A percentile compares a stretch with the other conserved stretches of the same genome.
phyloP scores from a whole-genome alignment of 2,888 invertebrate species.

The Synergus umbraculus region DNA sequence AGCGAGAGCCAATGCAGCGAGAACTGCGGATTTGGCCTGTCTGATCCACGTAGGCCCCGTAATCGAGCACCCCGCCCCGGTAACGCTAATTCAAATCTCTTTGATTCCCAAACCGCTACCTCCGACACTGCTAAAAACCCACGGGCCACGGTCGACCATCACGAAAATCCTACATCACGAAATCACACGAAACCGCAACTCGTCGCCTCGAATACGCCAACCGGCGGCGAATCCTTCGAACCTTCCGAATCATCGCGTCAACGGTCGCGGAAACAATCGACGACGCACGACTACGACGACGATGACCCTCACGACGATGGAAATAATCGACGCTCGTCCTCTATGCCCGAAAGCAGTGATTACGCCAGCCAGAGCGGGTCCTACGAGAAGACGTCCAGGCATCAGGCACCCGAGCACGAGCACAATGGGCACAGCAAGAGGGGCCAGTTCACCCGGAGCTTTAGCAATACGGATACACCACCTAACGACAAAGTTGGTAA shows the following conservation, averaged over 20 bases:
- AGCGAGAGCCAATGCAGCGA: slow-evolving; percentile 77
- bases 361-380: slow-evolving; percentile 74
- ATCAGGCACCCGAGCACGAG: slow-evolving; percentile 67
- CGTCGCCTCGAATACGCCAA: slow-evolving; percentile 57
- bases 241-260: slow-evolving; percentile 58
- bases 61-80: slow-evolving; percentile 77
- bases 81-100: slow-evolving; percentile 78
- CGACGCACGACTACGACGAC: slow-evolving; percentile 59
- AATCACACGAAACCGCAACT: slow-evolving; percentile 61
- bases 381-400: slow-evolving; percentile 73
- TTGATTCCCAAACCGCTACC: slow-evolving; percentile 78
- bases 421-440: slow-evolving; percentile 79
- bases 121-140: slow-evolving; percentile 77
- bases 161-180: slow-evolving; percentile 65
- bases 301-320: slow-evolving; percentile 61
- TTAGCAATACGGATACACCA: slow-evolving; percentile 89
- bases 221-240: slow-evolving; percentile 59
- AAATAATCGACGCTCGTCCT: slow-evolving; percentile 73
- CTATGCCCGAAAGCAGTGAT: slow-evolving; percentile 76
- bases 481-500: slow-evolving; percentile 91
- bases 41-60: slow-evolving; percentile 76
- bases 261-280: slow-evolving; percentile 63
- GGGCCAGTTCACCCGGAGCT: slow-evolving; percentile 86
- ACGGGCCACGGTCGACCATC: slow-evolving; percentile 72
- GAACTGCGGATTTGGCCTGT: slow-evolving; percentile 78